Conservation (phyloP, 2,888 invertebrate genomes). For the Lacanobia wlatinum region DNA sequence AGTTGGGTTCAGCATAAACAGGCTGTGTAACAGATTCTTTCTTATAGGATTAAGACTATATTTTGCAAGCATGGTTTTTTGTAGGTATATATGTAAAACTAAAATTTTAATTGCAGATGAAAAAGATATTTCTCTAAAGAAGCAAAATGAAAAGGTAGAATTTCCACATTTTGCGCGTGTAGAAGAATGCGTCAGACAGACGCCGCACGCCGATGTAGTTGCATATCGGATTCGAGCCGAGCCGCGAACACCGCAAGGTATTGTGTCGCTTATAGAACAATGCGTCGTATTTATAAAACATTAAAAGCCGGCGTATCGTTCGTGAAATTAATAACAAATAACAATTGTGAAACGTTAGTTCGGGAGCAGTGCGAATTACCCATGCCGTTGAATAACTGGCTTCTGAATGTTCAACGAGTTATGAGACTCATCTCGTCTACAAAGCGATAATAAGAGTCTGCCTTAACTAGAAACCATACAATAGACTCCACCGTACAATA, state of each 20-base stretch:
- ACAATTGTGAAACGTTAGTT: slow-evolving; percentile 90
- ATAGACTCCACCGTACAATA: background rate
- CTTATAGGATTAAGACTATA: background rate
- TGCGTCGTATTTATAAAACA: slow-evolving; percentile 91
- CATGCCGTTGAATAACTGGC: slow-evolving; percentile 83
- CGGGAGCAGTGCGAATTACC: slow-evolving; percentile 89
- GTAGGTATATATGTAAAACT: background rate
- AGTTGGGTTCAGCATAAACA: background rate
- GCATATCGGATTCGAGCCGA: slow-evolving; percentile 85
- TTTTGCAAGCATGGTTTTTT: background rate
- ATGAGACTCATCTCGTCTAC: slow-evolving; percentile 53
- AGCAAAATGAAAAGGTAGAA: slow-evolving; percentile 38
- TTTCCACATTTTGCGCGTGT: slow-evolving; percentile 67
- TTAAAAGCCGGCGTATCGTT: slow-evolving; percentile 90
- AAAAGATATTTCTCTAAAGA: background rate
- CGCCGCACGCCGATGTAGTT: slow-evolving; percentile 74
- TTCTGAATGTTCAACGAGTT: slow-evolving; percentile 68
- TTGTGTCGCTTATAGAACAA: slow-evolving; percentile 90
- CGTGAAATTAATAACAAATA: slow-evolving; percentile 91
- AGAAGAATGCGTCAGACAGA: slow-evolving; percentile 83
- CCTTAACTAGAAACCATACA: background rate
- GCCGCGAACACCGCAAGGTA: slow-evolving; percentile 85
- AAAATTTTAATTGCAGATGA: background rate
- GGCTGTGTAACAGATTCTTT: background rate
- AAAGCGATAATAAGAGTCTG: slow-evolving; percentile 30